phyloP scores from a whole-genome alignment of 1,140 invertebrate species.

The Rhopalosiphum maidis region DNA sequence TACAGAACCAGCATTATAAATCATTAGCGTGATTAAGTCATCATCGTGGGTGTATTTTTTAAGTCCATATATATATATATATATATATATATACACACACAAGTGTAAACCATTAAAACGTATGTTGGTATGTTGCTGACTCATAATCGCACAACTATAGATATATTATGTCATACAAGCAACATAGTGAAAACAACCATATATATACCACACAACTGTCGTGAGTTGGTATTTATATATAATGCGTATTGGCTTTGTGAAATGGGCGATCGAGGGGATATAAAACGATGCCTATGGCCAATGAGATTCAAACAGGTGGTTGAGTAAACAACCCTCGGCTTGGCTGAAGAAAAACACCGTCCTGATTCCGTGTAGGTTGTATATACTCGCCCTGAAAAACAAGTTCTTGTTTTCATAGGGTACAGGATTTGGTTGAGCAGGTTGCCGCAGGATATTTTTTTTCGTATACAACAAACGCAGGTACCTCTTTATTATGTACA shows the following conservation, averaged over 20 bases:
- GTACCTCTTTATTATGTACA: background rate
- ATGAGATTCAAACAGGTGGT: background rate
- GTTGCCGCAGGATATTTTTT: background rate
- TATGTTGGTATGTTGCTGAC: background rate
- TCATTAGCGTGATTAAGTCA: background rate
- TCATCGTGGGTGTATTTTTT: background rate
- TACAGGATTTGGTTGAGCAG: background rate
- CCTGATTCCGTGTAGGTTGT: background rate
- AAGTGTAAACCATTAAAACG: background rate
- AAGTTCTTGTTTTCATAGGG: background rate
- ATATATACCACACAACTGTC: background rate
- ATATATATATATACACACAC: background rate
- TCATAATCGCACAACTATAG: background rate
- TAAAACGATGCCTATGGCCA: background rate
- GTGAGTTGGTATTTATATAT: background rate
- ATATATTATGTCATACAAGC: background rate
- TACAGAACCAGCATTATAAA: background rate
- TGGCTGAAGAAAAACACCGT: background rate
- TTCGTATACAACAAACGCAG: background rate
- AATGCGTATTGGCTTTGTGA: background rate
- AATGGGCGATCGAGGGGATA: background rate
- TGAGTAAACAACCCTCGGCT: background rate
- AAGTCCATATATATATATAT: background rate
- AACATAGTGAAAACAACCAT: background rate
- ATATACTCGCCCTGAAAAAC: background rate